Evolutionary conservation across 2,113 vertebrate genomes (phyloP).

Genomic region (Atractosteus spatula): DNA sequence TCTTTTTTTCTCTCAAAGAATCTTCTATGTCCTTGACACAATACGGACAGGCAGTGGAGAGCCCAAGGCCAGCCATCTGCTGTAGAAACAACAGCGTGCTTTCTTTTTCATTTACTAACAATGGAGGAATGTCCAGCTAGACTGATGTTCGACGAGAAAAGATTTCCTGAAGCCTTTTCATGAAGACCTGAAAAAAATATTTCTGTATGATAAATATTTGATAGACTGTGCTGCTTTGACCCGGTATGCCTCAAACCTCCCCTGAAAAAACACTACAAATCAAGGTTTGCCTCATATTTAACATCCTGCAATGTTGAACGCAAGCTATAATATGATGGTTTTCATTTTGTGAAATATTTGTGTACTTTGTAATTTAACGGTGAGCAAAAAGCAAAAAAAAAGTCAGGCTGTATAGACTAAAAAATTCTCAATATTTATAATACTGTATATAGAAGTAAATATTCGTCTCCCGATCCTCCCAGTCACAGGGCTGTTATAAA

Average conservation of each 20-base stretch:
- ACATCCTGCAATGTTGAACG: too few species aligned
- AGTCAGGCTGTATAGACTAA: too few species aligned
- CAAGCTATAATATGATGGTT: too few species aligned
- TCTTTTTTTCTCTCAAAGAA: background rate
- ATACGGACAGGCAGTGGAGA: background rate
- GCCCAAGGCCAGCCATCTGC: conserved; percentile 21
- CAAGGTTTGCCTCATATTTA: background rate
- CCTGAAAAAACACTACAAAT: too few species aligned
- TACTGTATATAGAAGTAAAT: too few species aligned
- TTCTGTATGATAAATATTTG: conserved; percentile 1
- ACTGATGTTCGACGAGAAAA: background rate
- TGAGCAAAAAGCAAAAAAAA: background rate
- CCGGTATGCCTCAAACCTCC: too few species aligned
- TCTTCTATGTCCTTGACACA: background rate
- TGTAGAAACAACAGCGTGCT: background rate
- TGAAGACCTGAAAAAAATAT: background rate
- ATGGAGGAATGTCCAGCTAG: conserved; percentile 12
- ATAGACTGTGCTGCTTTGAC: background rate
- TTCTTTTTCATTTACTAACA: background rate
- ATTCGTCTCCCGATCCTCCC: too few species aligned
- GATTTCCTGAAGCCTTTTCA: background rate
- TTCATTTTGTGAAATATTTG: too few species aligned
- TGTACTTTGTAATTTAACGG: background rate
- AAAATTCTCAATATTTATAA: too few species aligned
- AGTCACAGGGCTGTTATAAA: too few species aligned